A percentile compares a stretch with the other conserved stretches of the same genome.
Conservation (phyloP, 2,797 vertebrate genomes). For the Phrynocephalus forsythii region DNA sequence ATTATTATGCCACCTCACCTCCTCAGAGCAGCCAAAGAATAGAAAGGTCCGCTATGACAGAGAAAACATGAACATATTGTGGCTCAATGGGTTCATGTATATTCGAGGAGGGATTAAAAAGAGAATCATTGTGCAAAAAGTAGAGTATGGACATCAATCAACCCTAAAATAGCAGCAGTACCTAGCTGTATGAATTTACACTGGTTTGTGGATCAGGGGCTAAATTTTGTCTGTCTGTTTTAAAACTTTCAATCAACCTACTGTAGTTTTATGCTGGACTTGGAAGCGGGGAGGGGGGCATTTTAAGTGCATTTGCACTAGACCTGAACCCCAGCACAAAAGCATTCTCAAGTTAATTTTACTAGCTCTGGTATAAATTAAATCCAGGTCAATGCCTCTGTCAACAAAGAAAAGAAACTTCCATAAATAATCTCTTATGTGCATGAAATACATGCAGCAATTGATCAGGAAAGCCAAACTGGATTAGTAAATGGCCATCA, state of each 20-base stretch:
- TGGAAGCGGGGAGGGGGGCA: background rate
- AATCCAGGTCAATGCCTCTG: background rate
- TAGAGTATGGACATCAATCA: background rate
- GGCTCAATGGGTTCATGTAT: background rate
- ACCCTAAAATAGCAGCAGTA: background rate
- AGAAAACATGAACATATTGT: background rate
- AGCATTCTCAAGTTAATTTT: background rate
- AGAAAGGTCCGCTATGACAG: background rate
- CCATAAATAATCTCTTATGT: background rate
- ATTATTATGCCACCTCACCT: background rate
- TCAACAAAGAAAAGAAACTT: background rate
- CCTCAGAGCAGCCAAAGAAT: background rate
- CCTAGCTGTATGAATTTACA: background rate
- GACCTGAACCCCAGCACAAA: background rate
- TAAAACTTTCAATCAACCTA: background rate
- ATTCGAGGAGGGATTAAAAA: background rate
- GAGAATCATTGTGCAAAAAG: background rate
- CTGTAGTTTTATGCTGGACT: background rate
- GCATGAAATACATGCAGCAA: background rate
- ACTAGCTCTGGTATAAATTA: background rate
- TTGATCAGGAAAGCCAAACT: background rate
- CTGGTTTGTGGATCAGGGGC: background rate
- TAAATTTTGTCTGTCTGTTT: background rate
- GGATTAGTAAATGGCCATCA: background rate
- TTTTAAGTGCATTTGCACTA: background rate